Conservation (phyloP, 2,888 invertebrate species). For the Brachypalpus laphriformis region DNA sequence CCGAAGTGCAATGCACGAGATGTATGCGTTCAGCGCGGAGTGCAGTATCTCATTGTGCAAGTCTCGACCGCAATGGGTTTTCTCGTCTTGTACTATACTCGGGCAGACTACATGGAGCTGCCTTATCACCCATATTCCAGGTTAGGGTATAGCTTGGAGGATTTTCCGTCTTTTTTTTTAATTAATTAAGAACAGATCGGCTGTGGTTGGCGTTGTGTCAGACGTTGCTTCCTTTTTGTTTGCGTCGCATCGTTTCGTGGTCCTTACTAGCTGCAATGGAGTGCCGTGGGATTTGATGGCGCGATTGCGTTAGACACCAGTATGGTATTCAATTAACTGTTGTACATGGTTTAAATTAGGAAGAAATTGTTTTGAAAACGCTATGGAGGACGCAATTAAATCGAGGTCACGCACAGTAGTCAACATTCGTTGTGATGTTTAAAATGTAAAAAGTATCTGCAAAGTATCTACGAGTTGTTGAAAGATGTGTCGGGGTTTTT, state of each 20-base stretch:
- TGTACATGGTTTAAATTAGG: conserved; percentile 36
- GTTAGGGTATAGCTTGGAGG: conserved; percentile 28
- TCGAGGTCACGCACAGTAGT: neutral
- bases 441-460: too few relatives aligned
- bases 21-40: conserved; percentile 11
- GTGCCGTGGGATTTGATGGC: conserved; percentile 55
- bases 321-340: conserved; percentile 59
- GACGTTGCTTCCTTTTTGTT: neutral
- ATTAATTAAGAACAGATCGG: conserved; percentile 68
- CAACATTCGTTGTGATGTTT: too few relatives aligned
- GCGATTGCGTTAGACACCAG: conserved; percentile 40
- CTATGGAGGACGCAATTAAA: conserved; percentile 8
- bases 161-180: conserved; percentile 54
- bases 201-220: conserved; percentile 9
- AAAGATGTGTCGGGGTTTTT: too few relatives aligned
- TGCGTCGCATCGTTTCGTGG: conserved; percentile 14
- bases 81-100: conserved; percentile 22
- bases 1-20: conserved; percentile 27
- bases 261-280: conserved; percentile 51
- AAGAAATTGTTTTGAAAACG: conserved; percentile 15
- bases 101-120: conserved; percentile 60
- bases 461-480: too few relatives aligned
- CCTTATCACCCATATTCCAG: conserved; percentile 57
- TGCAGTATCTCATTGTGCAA: conserved; percentile 53
- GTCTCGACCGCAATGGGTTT: conserved; percentile 24